Conservation (phyloP, 1,140 invertebrate genomes). For the Trachelipus rathkii region DNA sequence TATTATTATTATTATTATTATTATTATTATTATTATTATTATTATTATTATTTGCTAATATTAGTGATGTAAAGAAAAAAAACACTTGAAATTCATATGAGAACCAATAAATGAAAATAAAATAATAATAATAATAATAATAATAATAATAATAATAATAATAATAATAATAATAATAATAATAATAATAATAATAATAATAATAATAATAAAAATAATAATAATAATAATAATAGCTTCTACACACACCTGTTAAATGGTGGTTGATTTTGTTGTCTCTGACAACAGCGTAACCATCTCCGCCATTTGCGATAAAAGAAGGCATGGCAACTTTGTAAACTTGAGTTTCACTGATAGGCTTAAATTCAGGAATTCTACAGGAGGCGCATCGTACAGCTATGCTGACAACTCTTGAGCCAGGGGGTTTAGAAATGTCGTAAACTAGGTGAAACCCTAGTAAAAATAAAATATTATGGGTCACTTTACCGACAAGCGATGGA, state of each 20-base stretch:
- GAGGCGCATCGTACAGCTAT: slow-evolving; percentile 59
- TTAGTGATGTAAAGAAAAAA: too few species aligned
- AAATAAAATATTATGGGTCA: background rate
- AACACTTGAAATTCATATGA: too few species aligned
- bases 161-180: too few species aligned
- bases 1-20: too few species aligned
- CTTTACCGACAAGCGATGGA: too few species aligned
- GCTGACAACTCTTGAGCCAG: slow-evolving; percentile 57
- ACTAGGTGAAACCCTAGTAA: slow-evolving; percentile 50
- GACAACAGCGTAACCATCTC: slow-evolving; percentile 59
- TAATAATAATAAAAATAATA: too few species aligned
- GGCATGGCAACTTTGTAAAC: slow-evolving; percentile 61
- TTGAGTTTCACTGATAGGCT: slow-evolving; percentile 51
- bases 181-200: background rate
- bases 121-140: too few species aligned
- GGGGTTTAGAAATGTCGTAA: slow-evolving; percentile 57
- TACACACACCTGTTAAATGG: slow-evolving; percentile 45
- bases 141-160: too few species aligned
- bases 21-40: too few species aligned
- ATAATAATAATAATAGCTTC: too few species aligned
- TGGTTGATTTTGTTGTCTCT: slow-evolving; percentile 50
- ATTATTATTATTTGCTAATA: too few species aligned
- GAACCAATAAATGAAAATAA: too few species aligned
- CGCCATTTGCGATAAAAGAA: slow-evolving; percentile 63
- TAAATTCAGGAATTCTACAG: slow-evolving; percentile 61